These are phyloP conservation scores for Platanista minor DNA, from an alignment of 2,113 vertebrate genomes.

Conservation along the genomic window DNA sequence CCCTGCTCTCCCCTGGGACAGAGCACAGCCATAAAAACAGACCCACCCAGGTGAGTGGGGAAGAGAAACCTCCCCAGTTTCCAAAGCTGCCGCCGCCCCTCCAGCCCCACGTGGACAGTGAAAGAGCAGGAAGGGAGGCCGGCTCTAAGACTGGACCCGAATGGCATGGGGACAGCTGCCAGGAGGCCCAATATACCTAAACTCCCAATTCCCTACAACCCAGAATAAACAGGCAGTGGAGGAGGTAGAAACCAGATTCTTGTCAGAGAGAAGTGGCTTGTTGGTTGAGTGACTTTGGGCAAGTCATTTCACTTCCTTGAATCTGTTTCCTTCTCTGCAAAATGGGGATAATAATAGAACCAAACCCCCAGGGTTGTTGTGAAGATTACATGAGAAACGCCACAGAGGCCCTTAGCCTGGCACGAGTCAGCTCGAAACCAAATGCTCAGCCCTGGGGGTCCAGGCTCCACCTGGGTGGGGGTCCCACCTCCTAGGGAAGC, in stretches of 20 bases:
- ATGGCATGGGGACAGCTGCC: neutral
- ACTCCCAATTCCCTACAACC: neutral
- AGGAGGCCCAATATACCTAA: neutral
- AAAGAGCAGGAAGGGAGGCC: neutral
- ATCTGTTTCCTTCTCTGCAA: neutral
- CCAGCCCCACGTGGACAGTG: neutral
- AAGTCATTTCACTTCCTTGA: constrained; percentile 17
- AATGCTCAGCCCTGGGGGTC: neutral
- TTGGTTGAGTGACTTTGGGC: neutral
- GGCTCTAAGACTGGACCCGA: neutral
- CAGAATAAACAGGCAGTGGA: neutral
- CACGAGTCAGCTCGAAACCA: neutral
- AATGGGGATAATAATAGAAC: neutral
- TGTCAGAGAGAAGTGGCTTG: neutral
- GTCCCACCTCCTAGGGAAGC: neutral
- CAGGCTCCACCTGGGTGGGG: neutral
- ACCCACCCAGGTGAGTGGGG: neutral
- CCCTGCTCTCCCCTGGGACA: neutral
- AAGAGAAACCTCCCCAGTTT: neutral
- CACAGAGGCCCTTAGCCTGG: neutral
- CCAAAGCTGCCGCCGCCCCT: neutral
- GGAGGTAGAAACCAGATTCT: neutral
- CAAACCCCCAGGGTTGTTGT: neutral
- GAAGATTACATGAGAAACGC: neutral
- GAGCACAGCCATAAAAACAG: neutral